A percentile compares a stretch with the other conserved stretches of the same genome.
phyloP scores from a whole-genome alignment of 1,140 invertebrate genomes.

The Himalopsyche phryganea region DNA sequence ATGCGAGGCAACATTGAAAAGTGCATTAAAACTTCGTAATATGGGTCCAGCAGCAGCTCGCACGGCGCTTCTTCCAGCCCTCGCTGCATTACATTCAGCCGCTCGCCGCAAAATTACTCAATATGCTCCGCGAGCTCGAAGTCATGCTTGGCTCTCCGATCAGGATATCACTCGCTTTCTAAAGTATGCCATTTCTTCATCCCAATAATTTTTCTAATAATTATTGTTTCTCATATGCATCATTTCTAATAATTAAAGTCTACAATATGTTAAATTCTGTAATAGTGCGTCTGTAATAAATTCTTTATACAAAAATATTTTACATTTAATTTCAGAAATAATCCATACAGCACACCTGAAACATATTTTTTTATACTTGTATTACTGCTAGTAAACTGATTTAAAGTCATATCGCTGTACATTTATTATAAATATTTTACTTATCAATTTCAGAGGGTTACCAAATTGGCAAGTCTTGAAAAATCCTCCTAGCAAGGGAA shows the following conservation, averaged over 20 bases:
- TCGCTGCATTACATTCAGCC: slow-evolving; percentile 12
- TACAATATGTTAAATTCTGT: too few relatives aligned
- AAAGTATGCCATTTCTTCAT: slow-evolving; percentile 53
- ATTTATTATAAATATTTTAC: too few relatives aligned
- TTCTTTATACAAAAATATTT: too few relatives aligned
- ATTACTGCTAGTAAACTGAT: too few relatives aligned
- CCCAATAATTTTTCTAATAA: neutral
- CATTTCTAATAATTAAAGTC: too few relatives aligned
- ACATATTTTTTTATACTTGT: too few relatives aligned
- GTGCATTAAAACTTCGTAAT: slow-evolving; percentile 14
- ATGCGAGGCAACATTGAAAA: slow-evolving; percentile 21
- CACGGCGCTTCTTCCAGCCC: slow-evolving; percentile 16
- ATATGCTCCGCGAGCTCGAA: slow-evolving; percentile 71
- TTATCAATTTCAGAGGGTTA: slow-evolving; percentile 65
- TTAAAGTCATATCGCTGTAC: too few relatives aligned
- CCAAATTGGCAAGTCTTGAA: slow-evolving; percentile 81
- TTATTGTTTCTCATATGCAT: neutral
- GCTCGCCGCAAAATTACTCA: slow-evolving; percentile 62
- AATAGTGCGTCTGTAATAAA: too few relatives aligned
- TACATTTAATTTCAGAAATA: too few relatives aligned
- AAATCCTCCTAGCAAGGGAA: slow-evolving; percentile 36
- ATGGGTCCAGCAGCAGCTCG: slow-evolving; percentile 23
- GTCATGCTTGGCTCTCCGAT: slow-evolving; percentile 89
- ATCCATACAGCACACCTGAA: too few relatives aligned
- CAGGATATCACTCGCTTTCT: slow-evolving; percentile 90